Percentiles rank a stretch among this genome's conserved stretches.
Conservation (phyloP, 2,113 vertebrate species). For the Hoplias malabaricus region DNA sequence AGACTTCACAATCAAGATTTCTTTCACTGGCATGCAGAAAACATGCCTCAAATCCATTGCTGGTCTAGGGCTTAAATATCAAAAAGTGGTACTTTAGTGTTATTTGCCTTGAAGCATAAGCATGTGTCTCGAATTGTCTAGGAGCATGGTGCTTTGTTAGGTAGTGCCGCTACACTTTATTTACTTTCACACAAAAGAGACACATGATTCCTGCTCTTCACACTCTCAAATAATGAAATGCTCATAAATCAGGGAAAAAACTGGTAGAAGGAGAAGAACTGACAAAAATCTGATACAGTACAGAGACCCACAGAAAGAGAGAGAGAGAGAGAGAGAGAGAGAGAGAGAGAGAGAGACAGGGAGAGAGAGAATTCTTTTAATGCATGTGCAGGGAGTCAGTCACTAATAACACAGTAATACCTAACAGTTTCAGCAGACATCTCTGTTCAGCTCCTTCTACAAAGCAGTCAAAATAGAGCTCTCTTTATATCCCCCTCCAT, state of each 20-base stretch:
- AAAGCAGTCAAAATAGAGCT: slow-evolving; percentile 38
- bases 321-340: neutral
- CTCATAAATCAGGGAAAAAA: slow-evolving; percentile 14
- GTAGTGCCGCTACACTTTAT: slow-evolving; percentile 20
- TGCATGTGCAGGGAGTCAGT: neutral
- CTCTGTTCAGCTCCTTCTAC: slow-evolving; percentile 51
- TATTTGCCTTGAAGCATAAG: slow-evolving; percentile 23
- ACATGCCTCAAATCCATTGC: slow-evolving; percentile 14
- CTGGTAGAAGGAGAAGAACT: neutral
- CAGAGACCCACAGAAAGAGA: too few relatives aligned
- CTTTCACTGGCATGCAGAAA: too few relatives aligned
- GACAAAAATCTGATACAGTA: neutral
- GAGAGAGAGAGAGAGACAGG: too few relatives aligned
- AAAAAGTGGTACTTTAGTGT: slow-evolving; percentile 25
- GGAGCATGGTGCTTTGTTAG: too few relatives aligned
- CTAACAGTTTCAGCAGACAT: slow-evolving; percentile 56
- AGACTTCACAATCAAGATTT: too few relatives aligned
- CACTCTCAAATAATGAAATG: slow-evolving; percentile 24
- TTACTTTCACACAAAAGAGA: slow-evolving; percentile 33
- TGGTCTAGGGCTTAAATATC: slow-evolving; percentile 37
- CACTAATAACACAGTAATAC: slow-evolving; percentile 20
- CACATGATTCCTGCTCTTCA: slow-evolving; percentile 24
- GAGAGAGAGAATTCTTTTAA: neutral
- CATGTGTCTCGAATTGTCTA: too few relatives aligned
- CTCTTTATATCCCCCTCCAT: too few relatives aligned